Base-by-base conservation (phyloP, 2,797 vertebrate species). In the Gadopsis bispinosus region DNA sequence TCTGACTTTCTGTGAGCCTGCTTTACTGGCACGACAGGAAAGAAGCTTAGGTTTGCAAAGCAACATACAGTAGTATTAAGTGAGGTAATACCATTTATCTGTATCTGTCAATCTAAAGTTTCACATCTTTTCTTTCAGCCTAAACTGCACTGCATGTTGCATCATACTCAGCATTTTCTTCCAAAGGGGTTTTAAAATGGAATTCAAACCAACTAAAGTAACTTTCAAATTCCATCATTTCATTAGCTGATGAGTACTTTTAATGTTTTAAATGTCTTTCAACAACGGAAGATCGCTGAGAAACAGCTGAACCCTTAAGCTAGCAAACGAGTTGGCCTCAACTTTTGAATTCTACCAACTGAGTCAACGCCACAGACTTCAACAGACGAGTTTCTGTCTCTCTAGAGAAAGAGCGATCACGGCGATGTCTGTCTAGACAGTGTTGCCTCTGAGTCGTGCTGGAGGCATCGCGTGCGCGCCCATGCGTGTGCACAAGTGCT, bases 391-490 rank as follows among this genome's bases (percentile, higher is more conserved):
- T 39, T 54, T 69, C 65, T 81, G 86, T 83, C 76, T 81, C 73
- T 75, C 50, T 29, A 41, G 59, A 84, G 77, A 61, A 48, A 77
- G 12, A 54, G 56, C 14, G 7, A 74, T 74, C 66, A 3, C 2
- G 75, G 50, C 43, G 11, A 68, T 50, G 78, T 77, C 73, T 35
- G 87, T 91, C 87, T 89, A 89, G 92, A 91, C 89, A 35, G 50
- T 26, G 71, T 72, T 77, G 86, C 83, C 86, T 89, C 45, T 9
- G 66, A 90, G 85, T 67, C 10, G 1, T 19, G 77, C 83, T 64
- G 51, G 50, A 51, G 75, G 64, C 14, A 17, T 74, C 51, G 33
- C 60, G 4, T 64, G 61, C 33, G 4, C 35, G 7, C 51, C 54
- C 56, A 68, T 72, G 78, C 78, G 20, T 79, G 75, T 75, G 83